These are phyloP conservation scores for Clarias batrachus DNA, from an alignment of 2,113 vertebrate species.

Conservation along the genomic window DNA sequence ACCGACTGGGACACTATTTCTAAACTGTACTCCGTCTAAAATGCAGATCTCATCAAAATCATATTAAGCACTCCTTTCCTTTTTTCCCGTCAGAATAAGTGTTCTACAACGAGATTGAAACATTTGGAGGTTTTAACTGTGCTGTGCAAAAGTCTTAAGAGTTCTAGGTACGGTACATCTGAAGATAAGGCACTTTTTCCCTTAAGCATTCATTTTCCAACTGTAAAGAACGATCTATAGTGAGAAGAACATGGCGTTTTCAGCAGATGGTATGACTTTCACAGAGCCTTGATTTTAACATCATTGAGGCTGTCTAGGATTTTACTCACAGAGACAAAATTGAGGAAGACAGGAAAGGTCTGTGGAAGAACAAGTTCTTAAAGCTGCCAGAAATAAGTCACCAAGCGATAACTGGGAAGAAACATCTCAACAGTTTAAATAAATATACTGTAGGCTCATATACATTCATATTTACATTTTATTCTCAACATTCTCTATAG, in stretches of 20 bases:
- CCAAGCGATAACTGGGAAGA: neutral
- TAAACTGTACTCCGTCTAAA: neutral
- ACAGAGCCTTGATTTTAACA: neutral
- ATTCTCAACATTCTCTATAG: neutral
- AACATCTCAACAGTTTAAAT: neutral
- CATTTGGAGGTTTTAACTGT: neutral
- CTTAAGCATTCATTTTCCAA: neutral
- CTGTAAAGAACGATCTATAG: neutral
- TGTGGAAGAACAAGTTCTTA: neutral
- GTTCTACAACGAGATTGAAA: neutral
- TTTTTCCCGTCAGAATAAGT: neutral
- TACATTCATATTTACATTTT: neutral
- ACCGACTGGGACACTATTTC: neutral
- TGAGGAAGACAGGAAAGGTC: neutral
- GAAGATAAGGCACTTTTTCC: neutral
- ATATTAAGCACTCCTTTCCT: neutral
- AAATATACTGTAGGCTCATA: neutral
- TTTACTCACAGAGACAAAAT: neutral
- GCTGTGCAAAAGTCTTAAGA: neutral
- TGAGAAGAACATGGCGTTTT: neutral
- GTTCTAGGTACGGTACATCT: neutral
- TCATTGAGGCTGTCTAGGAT: neutral
- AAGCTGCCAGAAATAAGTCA: neutral
- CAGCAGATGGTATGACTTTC: neutral
- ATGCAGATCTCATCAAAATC: neutral